A percentile compares a stretch with the other conserved stretches of the same genome.
Conservation (phyloP, 2,888 invertebrate genomes). For the Leucozona laternaria region DNA sequence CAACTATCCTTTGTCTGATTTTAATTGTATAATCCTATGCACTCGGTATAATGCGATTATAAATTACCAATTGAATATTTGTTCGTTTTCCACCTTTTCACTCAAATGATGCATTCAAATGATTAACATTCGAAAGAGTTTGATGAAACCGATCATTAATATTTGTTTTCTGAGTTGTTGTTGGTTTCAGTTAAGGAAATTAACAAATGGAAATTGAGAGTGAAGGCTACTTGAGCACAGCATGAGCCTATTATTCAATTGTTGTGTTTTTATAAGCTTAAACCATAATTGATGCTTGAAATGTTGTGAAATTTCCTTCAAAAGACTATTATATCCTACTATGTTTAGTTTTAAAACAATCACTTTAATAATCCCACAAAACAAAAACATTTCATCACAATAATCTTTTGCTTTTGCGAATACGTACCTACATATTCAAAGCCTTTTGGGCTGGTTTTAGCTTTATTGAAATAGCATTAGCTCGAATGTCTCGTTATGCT, state of each 20-base stretch:
- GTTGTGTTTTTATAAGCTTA: conserved; percentile 5
- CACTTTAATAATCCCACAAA: background rate
- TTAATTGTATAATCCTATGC: no score
- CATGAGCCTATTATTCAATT: conserved; percentile 6
- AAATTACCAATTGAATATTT: no score
- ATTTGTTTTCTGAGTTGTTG: background rate
- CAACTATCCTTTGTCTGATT: no score
- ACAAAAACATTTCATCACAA: background rate
- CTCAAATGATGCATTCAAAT: no score
- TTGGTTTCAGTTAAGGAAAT: background rate
- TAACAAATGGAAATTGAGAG: background rate
- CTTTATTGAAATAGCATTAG: conserved; percentile 21
- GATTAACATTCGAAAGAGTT: background rate
- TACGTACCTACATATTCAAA: background rate
- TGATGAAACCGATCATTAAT: background rate
- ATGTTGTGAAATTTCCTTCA: background rate
- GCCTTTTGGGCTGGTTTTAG: conserved; percentile 3
- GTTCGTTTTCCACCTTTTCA: no score
- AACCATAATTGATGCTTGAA: background rate
- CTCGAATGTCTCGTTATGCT: background rate
- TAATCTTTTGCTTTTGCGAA: background rate
- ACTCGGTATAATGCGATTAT: no score
- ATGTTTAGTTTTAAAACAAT: background rate
- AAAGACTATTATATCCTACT: background rate
- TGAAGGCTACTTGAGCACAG: background rate